phyloP scores from a whole-genome alignment of 2,888 invertebrate genomes.

The Volucella bombylans region DNA sequence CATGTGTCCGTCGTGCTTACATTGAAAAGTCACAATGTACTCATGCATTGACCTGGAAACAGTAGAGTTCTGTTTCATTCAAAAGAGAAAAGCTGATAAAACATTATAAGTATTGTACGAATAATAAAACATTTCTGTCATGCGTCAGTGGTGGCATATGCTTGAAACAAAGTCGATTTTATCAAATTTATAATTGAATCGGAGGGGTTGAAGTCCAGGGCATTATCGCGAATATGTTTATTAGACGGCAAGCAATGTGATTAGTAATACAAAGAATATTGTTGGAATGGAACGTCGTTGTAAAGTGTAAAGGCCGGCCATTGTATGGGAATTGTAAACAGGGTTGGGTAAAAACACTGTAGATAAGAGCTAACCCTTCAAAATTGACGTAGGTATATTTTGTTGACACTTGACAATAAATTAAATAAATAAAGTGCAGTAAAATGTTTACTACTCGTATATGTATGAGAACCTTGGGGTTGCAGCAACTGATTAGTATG shows the following conservation, averaged over 20 bases:
- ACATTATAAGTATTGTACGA: background rate
- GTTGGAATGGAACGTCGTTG: background rate
- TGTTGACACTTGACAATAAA: too few species aligned
- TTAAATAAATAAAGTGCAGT: too few species aligned
- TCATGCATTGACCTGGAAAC: conserved; percentile 14
- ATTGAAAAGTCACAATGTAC: conserved; percentile 17
- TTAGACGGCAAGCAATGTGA: conserved; percentile 22
- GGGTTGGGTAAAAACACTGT: too few species aligned
- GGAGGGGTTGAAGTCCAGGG: conserved; percentile 47
- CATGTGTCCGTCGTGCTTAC: background rate
- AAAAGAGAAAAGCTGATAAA: conserved; percentile 5
- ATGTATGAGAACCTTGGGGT: too few species aligned
- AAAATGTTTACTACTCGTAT: too few species aligned
- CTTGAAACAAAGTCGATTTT: conserved; percentile 1
- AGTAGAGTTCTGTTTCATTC: background rate
- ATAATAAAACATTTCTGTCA: background rate
- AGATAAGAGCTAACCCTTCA: too few species aligned
- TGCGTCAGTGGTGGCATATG: background rate
- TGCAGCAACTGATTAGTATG: too few species aligned
- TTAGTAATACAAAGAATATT: conserved; percentile 9
- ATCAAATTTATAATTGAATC: conserved; percentile 9
- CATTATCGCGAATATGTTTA: conserved; percentile 26
- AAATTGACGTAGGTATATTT: too few species aligned
- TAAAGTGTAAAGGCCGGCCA: background rate
- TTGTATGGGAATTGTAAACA: background rate